Base-by-base conservation (phyloP, 2,797 vertebrate genomes). In the Semotilus atromaculatus region DNA sequence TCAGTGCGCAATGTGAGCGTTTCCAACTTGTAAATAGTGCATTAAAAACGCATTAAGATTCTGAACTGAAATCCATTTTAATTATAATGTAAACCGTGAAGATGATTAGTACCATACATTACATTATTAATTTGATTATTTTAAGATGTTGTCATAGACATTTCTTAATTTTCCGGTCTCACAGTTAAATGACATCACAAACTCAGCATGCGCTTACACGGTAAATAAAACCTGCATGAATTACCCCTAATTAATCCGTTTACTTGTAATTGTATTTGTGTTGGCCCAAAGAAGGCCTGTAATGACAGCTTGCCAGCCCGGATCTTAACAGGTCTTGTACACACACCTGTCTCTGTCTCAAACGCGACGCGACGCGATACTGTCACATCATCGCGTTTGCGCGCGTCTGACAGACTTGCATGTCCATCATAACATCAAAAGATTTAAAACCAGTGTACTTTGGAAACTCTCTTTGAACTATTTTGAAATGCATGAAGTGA, bases 281-380 rank as follows among this genome's bases (percentile, higher is more conserved):
- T 21, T 83, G 40, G 38, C 53, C 1, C 26, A 60, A 29, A 31
- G 23, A 72, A 60, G 62, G 74, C 51, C 21, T 26, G 73, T 1
- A 23, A 29, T 34, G 62, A 84, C 74, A 9, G 26, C 5, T 55
- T 70, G 72, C 43, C 34, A 67, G 10, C 45, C 62, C 62, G 81
- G 60, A 76, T 55, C 72, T 76, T 23, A 21, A 64, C 31, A 75
- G 60, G 45, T 23, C 71, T 38, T 53, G n/a, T 53, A 64, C 81
- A 5, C 14, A 51, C 3, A 19, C 11, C 60, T 1, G 29, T 18
- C n/a, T 51, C 31, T 53, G 14, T 75, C 45, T 53, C 11, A 9
- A 62, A 66, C 18, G 71, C 58, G 71, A 72, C 19, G 53, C 38
- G 38, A 13, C 45, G 21, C 43, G 14, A 48, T 53, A 9, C 55